These are phyloP conservation scores for Lissonota sp. DNA, from an alignment of 2,888 invertebrate genomes.

Conservation along the genomic window DNA sequence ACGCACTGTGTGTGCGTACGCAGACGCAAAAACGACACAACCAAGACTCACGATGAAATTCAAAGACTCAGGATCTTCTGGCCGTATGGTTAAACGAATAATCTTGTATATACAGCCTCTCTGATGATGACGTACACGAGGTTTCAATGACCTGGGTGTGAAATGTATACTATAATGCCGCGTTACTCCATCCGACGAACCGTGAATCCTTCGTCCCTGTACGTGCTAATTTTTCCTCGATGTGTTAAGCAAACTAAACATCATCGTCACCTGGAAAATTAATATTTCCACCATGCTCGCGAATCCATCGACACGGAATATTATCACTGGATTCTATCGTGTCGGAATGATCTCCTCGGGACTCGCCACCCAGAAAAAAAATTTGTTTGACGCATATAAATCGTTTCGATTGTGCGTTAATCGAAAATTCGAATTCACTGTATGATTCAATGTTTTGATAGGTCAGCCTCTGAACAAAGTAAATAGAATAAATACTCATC, in stretches of 20 bases:
- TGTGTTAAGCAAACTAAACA: not conserved
- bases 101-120: conserved; percentile 2
- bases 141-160: conserved; percentile 11
- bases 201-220: not conserved
- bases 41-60: not conserved
- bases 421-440: too few relatives aligned
- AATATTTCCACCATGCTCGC: too few relatives aligned
- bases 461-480: too few relatives aligned
- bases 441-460: too few relatives aligned
- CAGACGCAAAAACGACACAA: not conserved
- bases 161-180: conserved; percentile 2
- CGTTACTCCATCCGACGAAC: not conserved
- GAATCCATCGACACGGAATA: too few relatives aligned
- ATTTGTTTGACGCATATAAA: too few relatives aligned
- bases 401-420: too few relatives aligned
- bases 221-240: not conserved
- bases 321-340: too few relatives aligned
- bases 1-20: not conserved
- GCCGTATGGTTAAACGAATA: not conserved
- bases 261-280: too few relatives aligned
- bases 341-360: too few relatives aligned
- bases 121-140: conserved; percentile 6
- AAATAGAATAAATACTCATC: too few relatives aligned
- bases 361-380: too few relatives aligned
- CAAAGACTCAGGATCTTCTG: conserved; percentile 2